Evolutionary conservation across 2,888 invertebrate species (phyloP).

Genomic region (Herminia tarsipennalis): DNA sequence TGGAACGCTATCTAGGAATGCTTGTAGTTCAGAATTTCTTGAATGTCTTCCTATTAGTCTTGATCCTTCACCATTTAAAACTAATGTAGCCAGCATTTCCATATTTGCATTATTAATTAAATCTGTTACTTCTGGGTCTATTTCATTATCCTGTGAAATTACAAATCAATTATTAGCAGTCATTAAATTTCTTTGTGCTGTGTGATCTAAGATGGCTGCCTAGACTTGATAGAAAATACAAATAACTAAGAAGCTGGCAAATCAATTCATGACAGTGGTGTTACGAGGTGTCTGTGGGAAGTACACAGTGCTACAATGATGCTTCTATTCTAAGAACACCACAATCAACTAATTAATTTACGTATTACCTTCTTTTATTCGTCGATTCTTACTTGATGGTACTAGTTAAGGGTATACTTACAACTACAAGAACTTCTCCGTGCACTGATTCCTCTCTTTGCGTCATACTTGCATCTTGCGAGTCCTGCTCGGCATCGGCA

Average conservation of each 20-base stretch:
- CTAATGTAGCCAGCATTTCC: conserved; percentile 95
- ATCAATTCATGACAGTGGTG: conserved; percentile 77
- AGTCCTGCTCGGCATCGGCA: conserved; percentile 79
- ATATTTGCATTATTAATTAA: conserved; percentile 92
- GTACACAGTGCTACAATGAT: conserved; percentile 77
- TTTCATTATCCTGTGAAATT: conserved; percentile 75
- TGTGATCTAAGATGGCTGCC: conserved; percentile 60
- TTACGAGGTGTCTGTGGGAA: conserved; percentile 75
- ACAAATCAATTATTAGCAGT: conserved; percentile 3
- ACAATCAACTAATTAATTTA: conserved; percentile 74
- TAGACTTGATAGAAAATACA: conserved; percentile 54
- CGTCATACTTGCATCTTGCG: conserved; percentile 79
- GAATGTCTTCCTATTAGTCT: conserved; percentile 89
- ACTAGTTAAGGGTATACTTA: conserved; percentile 70
- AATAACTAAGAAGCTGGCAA: conserved; percentile 82
- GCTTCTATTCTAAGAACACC: conserved; percentile 79
- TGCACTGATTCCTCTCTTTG: conserved; percentile 70
- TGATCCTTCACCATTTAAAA: conserved; percentile 95
- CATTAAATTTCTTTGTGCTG: conserved; percentile 2
- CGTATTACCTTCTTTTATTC: conserved; percentile 72
- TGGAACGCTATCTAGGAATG: conserved; percentile 94
- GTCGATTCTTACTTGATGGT: conserved; percentile 63
- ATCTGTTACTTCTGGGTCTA: conserved; percentile 88
- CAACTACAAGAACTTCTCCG: conserved; percentile 74
- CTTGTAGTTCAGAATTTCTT: conserved; percentile 91